A percentile compares a stretch with the other conserved stretches of the same genome.
These are phyloP conservation scores for Drosophila koepferae DNA, from an alignment of 2,888 invertebrate species.

Conservation along the genomic window DNA sequence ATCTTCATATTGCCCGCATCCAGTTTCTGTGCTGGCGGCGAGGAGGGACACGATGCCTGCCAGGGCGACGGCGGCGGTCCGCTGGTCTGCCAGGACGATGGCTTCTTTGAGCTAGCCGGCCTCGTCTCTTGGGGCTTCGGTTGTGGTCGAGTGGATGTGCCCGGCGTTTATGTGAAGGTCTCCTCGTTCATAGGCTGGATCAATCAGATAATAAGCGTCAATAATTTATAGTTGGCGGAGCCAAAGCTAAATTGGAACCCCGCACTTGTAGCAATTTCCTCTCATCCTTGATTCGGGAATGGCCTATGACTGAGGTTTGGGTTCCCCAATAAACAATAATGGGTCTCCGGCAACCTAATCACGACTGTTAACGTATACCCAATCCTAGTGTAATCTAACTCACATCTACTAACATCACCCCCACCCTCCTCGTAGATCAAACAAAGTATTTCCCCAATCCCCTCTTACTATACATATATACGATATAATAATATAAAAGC, in stretches of 20 bases:
- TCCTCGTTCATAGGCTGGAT: conserved; percentile 98
- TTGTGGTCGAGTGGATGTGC: conserved; percentile 96
- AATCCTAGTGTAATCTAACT: conserved; percentile 75
- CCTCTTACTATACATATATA: conserved; percentile 15
- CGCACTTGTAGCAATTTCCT: conserved; percentile 64
- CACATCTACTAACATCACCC: conserved; percentile 38
- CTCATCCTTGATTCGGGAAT: conserved; percentile 23
- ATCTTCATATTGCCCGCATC: conserved; percentile 96
- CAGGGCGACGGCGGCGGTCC: conserved; percentile 99
- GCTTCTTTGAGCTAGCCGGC: conserved; percentile 96
- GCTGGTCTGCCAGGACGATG: conserved; percentile 95
- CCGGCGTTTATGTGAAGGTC: conserved; percentile 98
- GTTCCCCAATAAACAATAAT: conserved; percentile 24
- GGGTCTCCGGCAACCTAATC: conserved; percentile 25
- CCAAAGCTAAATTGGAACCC: conserved; percentile 45
- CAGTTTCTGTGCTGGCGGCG: conserved; percentile 97
- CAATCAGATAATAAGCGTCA: conserved; percentile 97
- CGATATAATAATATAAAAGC: conserved; percentile 30
- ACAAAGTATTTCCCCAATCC: conserved; percentile 60
- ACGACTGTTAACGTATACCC: conserved; percentile 72
- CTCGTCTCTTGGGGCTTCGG: conserved; percentile 98
- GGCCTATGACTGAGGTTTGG: conserved; percentile 60
- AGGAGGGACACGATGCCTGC: conserved; percentile 96
- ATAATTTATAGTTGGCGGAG: conserved; percentile 89
- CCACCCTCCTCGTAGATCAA: conserved; percentile 32